phyloP scores from a whole-genome alignment of 2,888 invertebrate genomes.

The Merodon equestris region DNA sequence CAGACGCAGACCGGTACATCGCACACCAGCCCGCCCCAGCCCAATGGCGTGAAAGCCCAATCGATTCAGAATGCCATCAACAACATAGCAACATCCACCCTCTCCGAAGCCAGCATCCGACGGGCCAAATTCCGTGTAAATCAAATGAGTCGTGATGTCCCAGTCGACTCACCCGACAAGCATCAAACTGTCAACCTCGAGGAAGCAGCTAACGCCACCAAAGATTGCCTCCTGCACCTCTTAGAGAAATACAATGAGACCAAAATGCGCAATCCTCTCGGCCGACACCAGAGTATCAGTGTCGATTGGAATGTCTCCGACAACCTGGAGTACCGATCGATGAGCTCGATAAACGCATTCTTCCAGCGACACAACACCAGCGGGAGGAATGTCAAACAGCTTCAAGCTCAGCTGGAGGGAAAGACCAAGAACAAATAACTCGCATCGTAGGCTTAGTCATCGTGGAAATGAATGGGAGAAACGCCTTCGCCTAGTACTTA shows the following conservation, averaged over 20 bases:
- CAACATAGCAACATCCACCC: conserved; percentile 41
- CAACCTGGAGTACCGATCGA: conserved; percentile 86
- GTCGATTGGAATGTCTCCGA: conserved; percentile 87
- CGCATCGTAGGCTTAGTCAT: no score
- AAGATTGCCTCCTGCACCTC: conserved; percentile 87
- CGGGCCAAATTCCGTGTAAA: conserved; percentile 84
- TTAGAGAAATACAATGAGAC: conserved; percentile 87
- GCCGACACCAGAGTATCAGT: conserved; percentile 86
- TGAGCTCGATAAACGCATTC: conserved; percentile 89
- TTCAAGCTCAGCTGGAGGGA: conserved; percentile 77
- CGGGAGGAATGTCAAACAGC: conserved; percentile 75
- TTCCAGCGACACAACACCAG: conserved; percentile 83
- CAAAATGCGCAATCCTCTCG: conserved; percentile 79
- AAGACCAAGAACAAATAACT: conserved; percentile 70
- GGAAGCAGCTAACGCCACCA: conserved; percentile 84
- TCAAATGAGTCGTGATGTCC: conserved; percentile 86
- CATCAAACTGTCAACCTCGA: conserved; percentile 80
- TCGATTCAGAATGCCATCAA: conserved; percentile 50
- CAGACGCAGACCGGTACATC: conserved; percentile 1
- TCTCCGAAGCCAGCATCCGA: conserved; percentile 78
- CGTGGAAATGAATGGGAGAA: background rate
- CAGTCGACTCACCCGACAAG: conserved; percentile 82
- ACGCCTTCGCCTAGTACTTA: conserved; percentile 36
- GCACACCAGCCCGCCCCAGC: conserved; percentile 39
- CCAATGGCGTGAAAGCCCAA: conserved; percentile 43